Evolutionary conservation across 2,113 vertebrate species (phyloP), one percentile per base, ranked within the genome.

Genomic region (Crypturellus undulatus): DNA sequence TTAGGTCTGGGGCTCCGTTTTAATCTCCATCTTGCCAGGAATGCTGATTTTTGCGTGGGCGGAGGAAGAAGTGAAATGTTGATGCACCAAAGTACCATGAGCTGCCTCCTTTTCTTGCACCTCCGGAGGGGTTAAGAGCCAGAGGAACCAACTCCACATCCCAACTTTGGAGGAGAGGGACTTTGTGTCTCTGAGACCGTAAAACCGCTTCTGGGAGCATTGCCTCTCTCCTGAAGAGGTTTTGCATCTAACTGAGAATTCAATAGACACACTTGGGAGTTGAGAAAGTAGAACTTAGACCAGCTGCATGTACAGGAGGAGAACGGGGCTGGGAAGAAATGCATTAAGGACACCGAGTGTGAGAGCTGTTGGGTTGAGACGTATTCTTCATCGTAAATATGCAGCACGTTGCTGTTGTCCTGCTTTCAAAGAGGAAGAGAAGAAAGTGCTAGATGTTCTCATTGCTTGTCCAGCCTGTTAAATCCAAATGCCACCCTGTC

Each of bases 171-270:
- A 92, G 51, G 24, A 89, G 78, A 24, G 91, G 36, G 40, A 52
- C 10, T 82, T 83, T 92, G 59, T 83, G 45, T 34, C 45, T 63
- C 51, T 43, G 64, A 73, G 73, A 56, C 51, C 42, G 36, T 73
- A 80, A 92, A 96, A 63, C 14, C 81, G 70, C 26, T 90, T 77
- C 71, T 89, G 87, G 67, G 67, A 92, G 84, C 87, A 87, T 87
- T 77, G 45, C 62, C 76, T 95, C 54, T 6, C 59, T 90, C 45
- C 67, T 79, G 34, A 85, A 80, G 87, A 91, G 87, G 71, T 42
- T 92, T 85, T 85, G 26, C 91, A 42, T 49, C 60, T 94, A 80
- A 85, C 2, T 73, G 87, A 87, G 32, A 86, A 87, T 87, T 92
- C 89, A 85, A 51, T 1, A 1, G 72, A 92, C 65, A 8, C 43